Evolutionary conservation across 1,140 invertebrate species (phyloP), one percentile per base, ranked within the genome.

Genomic region (Drosophila willistoni): DNA sequence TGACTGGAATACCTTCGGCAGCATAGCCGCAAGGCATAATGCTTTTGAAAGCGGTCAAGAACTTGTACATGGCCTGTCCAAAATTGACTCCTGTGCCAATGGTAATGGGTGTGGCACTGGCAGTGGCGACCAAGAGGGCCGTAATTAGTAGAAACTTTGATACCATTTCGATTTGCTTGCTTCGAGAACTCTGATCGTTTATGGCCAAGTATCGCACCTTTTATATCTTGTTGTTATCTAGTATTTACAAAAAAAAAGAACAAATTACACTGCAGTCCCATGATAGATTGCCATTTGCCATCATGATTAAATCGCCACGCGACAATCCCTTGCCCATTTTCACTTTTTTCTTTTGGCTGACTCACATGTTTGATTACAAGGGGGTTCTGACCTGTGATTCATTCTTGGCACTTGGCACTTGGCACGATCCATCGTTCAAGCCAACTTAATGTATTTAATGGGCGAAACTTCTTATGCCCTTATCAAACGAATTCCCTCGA

Each of bases 11-110:
- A 7, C 68, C 63, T 1, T 75, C 47, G 1, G 74, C 29, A 29
- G 73, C 22, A 57, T 68, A 90, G 39, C 86, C 81, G 17, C 86
- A 90, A 5, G 86, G 85, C 56, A 82, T 73, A 14, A 89, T 82
- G 7, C 55, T 68, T 63, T 74, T 73, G 33, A 83, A 84, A 33
- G 85, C 81, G 9, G 66, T 3, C 6, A 77, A 12, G 47, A 77
- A 84, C 64, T 65, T 76, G 3, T 54, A n/a, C 1, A 85, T 13
- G 2, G 86, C 67, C 2, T 73, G 36, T 7, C 60, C 29, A 42
- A 80, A 85, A n/a, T 60, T 65, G 25, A 29, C 29, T 5, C 29
- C 29, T 29, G 19, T 47, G 7, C 33, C 55, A 29, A 68, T 54
- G 3, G 62, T 54, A 19, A 78, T 57, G 1, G 81, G 77, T 1